These are phyloP conservation scores for Zele albiditarsus DNA, from an alignment of 2,888 invertebrate species.

Conservation along the genomic window DNA sequence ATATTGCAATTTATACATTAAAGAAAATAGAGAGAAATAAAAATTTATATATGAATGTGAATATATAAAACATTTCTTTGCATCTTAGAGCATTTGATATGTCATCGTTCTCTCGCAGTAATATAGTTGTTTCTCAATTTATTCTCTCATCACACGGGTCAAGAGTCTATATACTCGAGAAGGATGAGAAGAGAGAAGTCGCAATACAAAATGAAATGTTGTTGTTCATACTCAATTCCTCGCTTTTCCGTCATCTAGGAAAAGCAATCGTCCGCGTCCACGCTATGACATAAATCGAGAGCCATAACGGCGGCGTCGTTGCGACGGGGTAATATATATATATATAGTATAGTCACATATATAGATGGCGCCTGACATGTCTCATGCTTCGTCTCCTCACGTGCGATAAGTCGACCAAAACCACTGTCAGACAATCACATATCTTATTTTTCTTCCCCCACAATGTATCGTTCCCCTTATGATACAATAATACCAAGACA, in stretches of 20 bases:
- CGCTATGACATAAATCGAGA: constrained; percentile 66
- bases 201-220: constrained; percentile 6
- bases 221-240: background rate
- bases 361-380: constrained; percentile 56
- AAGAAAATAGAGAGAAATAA: constrained; percentile 9
- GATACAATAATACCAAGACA: constrained; percentile 10
- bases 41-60: background rate
- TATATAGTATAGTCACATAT: constrained; percentile 29
- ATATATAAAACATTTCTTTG: background rate
- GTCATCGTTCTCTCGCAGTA: too few relatives aligned
- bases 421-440: background rate
- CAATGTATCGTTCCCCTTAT: background rate
- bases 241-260: constrained; percentile 51
- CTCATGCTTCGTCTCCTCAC: constrained; percentile 45
- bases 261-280: constrained; percentile 61
- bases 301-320: constrained; percentile 58
- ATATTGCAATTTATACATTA: background rate
- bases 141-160: too few relatives aligned
- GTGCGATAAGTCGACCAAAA: constrained; percentile 35
- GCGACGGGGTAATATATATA: constrained; percentile 43
- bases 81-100: too few relatives aligned
- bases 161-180: too few relatives aligned
- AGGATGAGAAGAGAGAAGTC: too few relatives aligned
- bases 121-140: too few relatives aligned
- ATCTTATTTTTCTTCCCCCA: constrained; percentile 30